Base-by-base conservation (phyloP, 2,888 invertebrate genomes). In the Sarcophaga caerulescens region DNA sequence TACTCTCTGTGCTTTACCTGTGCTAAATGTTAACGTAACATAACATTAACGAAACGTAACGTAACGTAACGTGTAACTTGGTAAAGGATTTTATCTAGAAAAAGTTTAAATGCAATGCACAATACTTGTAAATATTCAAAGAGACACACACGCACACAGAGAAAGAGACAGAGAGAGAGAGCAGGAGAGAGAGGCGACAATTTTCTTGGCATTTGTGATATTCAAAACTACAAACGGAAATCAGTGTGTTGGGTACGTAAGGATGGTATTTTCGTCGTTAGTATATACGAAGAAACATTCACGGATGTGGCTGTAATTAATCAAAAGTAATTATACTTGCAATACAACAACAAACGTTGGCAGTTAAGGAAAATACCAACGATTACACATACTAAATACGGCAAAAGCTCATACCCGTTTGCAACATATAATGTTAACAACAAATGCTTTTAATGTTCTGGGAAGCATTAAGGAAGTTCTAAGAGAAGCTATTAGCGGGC, bases 251-350 rank as follows among this genome's bases (percentile, higher is more conserved):
- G 1, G 35, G 1, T 75, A 75, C 80, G 84, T 79, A 17, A 79
- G 79, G 60, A 75, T 84, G 35, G 17, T 17, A 52, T 52, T 52
- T 52, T 4, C 52, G 17, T 84, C 79, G 69, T 35, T 62, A 57
- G 52, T 14, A 75, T 65, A 35, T 35, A 10, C 35, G 35, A 75
- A 70, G 75, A 65, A 84, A 70, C 23, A 74, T 47, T 78, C 69
- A 78, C 82, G 82, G 85, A 82, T 85, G 76, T 85, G 70, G 71
- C 66, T 65, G 75, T 82, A 79, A 85, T 85, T 85, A 85, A 85
- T 85, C 85, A 85, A 75, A 75, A 85, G 85, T 79, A 85, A 85
- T 85, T 85, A 85, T 68, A 85, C 71, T 73, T n/a, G n/a, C 19
- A 60, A 10, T 19, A 80, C 65, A 73, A 76, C 79, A 80, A 68